Evolutionary conservation across 1,140 invertebrate species (phyloP), one percentile per base, ranked within the genome.

Genomic region (Tetramorium simillimum): DNA sequence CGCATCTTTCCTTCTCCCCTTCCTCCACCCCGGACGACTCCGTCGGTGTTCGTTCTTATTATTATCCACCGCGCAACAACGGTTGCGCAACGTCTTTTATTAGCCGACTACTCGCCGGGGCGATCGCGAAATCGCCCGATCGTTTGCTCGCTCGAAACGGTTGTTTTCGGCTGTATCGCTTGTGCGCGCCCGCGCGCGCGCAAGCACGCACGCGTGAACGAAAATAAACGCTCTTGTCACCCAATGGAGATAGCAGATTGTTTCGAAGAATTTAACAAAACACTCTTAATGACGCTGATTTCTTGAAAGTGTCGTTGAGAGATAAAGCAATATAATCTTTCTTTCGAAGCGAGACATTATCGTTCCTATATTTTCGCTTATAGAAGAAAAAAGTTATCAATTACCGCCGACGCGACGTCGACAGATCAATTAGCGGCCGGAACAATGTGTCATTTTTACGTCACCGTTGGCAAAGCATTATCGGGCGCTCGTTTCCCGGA

Each of bases 81-180:
- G 82, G 89, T 93, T 93, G 90, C 90, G 92, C 91, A 94, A 94
- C 84, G 82, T 93, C 92, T 93, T 93, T 93, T 93, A 93, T 93
- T 93, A 92, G 93, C 89, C 33, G 75, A 76, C 89, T 90, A 53
- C 62, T 86, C 46, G 85, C 56, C 81, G 75, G 65, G 85, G 33
- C 88, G 65, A 75, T 89, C 89, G 90, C 72, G 91, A 86, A 92
- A 92, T 92, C 91, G 86, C 85, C 76, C 85, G 92, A 89, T 92
- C 85, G 73, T 90, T 90, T 70, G 91, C 69, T 86, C 87, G 85
- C 69, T 58, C 86, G 58, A 33, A 81, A 86, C 84, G 78, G 78
- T 92, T 24, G 88, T 88, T 90, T 86, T 92, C 84, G 69, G 18
- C 62, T 51, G 88, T 76, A 89, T 76, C 80, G 40, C 53, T 49